Evolutionary conservation across 1,140 invertebrate species (phyloP).

Genomic region (Pseudomyrmex cubaensis): DNA sequence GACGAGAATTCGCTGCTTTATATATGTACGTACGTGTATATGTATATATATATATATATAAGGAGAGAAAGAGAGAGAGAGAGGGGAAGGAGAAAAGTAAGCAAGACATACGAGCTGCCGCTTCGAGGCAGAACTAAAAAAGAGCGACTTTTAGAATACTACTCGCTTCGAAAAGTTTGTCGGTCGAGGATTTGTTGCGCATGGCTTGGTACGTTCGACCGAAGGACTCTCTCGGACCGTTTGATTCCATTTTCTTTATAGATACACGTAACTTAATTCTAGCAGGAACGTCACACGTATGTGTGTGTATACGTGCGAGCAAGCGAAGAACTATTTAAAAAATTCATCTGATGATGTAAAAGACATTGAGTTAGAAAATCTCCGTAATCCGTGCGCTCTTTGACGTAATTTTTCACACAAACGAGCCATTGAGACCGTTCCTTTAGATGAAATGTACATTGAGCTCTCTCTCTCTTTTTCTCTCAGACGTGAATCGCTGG

Average conservation of each 20-base stretch:
- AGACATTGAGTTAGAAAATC: neutral
- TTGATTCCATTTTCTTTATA: constrained; percentile 33
- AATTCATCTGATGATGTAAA: neutral
- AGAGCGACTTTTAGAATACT: constrained; percentile 45
- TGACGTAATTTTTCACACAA: constrained; percentile 32
- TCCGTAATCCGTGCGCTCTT: neutral
- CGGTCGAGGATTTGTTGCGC: constrained; percentile 39
- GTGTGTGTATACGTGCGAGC: no score
- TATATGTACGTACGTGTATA: no score
- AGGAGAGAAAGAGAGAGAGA: no score
- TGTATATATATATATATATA: no score
- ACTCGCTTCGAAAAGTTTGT: constrained; percentile 43
- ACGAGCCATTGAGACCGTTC: neutral
- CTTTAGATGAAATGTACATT: constrained; percentile 14
- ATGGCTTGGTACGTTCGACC: constrained; percentile 8
- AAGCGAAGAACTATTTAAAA: neutral
- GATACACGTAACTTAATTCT: neutral
- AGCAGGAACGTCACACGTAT: neutral
- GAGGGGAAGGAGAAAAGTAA: neutral
- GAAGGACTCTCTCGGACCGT: neutral
- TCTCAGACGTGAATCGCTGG: neutral
- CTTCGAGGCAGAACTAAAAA: constrained; percentile 41
- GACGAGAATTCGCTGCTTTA: constrained; percentile 31
- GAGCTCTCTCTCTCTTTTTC: neutral
- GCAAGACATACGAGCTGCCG: constrained; percentile 48